phyloP scores from a whole-genome alignment of 2,797 vertebrate species.

The Pangasius djambal region DNA sequence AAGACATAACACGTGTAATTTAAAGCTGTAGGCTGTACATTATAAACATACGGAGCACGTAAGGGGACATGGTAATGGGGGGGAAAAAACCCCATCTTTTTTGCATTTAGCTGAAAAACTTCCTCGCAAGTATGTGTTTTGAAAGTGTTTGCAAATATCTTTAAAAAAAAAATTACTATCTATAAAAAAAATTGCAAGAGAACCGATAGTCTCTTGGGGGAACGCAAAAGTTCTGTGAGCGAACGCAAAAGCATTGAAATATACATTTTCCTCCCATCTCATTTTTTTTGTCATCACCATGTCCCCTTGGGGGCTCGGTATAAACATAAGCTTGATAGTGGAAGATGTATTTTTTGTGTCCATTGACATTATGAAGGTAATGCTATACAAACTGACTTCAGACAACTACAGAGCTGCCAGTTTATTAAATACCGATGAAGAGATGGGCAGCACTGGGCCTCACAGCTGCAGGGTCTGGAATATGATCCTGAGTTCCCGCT shows the following conservation, averaged over 20 bases:
- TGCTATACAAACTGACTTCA: neutral
- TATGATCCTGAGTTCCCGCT: neutral
- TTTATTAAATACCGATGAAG: neutral
- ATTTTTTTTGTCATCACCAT: too few species aligned
- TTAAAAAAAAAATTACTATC: too few species aligned
- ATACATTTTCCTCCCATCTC: too few species aligned
- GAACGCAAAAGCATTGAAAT: too few species aligned
- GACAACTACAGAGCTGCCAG: neutral
- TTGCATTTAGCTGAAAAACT: too few species aligned
- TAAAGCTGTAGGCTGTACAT: constrained; percentile 37
- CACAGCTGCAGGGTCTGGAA: neutral
- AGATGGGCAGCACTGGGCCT: neutral
- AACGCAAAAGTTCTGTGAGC: too few species aligned
- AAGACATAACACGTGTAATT: neutral
- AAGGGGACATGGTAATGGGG: too few species aligned
- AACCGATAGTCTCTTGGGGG: too few species aligned
- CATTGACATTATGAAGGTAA: neutral
- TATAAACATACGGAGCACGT: constrained; percentile 34
- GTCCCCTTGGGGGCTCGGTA: neutral
- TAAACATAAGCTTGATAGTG: constrained; percentile 47
- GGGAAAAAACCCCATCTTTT: too few species aligned
- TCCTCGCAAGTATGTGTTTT: too few species aligned
- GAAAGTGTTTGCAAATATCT: too few species aligned
- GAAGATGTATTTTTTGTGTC: constrained; percentile 18
- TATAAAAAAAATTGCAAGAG: too few species aligned